Evolutionary conservation across 2,113 vertebrate genomes (phyloP).

Genomic region (Tyto alba): DNA sequence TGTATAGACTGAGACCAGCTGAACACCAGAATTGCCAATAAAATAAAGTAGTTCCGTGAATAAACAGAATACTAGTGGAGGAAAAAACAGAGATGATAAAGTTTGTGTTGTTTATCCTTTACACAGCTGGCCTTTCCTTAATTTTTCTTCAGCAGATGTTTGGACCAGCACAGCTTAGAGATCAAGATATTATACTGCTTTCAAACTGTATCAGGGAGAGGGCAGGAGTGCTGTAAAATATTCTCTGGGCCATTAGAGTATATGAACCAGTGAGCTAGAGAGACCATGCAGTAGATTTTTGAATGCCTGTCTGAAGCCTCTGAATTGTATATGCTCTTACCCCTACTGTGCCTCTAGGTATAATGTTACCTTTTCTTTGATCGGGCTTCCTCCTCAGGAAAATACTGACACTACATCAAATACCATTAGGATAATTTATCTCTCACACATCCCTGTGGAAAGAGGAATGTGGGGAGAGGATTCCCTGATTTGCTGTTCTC

Average conservation of each 20-base stretch:
- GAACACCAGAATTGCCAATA: slow-evolving; percentile 7
- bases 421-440: neutral
- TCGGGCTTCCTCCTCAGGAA: neutral
- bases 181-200: neutral
- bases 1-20: slow-evolving; percentile 20
- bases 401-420: neutral
- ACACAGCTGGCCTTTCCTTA: slow-evolving; percentile 16
- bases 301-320: neutral
- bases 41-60: slow-evolving; percentile 34
- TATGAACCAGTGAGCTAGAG: neutral
- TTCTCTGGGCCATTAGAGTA: neutral
- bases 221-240: neutral
- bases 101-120: slow-evolving; percentile 26
- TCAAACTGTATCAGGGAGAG: neutral
- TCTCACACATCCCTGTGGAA: neutral
- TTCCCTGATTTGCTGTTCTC: neutral
- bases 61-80: slow-evolving; percentile 41
- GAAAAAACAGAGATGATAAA: slow-evolving; percentile 26
- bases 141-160: slow-evolving; percentile 33
- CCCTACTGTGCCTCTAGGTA: neutral
- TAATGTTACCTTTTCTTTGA: neutral
- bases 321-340: neutral
- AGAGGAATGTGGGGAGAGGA: neutral
- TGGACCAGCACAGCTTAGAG: neutral
- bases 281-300: neutral